Percentiles rank a stretch among this genome's conserved stretches.
Conservation (phyloP, 2,113 vertebrate species). For the Eurystomus gularis region DNA sequence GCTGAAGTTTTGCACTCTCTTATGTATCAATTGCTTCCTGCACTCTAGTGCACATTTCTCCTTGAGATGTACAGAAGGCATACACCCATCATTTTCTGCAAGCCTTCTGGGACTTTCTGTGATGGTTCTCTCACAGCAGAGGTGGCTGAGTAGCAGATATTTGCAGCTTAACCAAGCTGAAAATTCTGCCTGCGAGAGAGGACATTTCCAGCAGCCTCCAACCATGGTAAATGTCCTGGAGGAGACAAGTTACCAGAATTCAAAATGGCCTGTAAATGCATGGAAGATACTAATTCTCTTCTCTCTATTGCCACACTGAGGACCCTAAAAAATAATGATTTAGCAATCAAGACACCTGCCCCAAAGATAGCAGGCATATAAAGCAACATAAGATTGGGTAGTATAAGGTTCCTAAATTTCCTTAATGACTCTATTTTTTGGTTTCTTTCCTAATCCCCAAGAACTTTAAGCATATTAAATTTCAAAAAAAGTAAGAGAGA, state of each 20-base stretch:
- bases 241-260: background rate
- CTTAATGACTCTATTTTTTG: background rate
- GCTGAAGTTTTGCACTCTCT: background rate
- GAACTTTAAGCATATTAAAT: background rate
- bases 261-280: background rate
- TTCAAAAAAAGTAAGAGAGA: background rate
- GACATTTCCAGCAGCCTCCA: background rate
- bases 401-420: background rate
- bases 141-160: background rate
- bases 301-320: background rate
- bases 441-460: background rate
- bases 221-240: background rate
- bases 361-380: background rate
- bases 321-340: conserved; percentile 12
- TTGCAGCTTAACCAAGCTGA: background rate
- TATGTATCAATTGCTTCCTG: background rate
- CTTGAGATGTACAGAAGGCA: background rate
- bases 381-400: background rate
- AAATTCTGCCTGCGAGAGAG: background rate
- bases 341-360: conserved; percentile 1
- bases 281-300: background rate
- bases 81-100: background rate
- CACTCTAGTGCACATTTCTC: rapidly evolving
- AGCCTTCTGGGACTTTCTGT: background rate
- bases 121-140: background rate